These are phyloP conservation scores for Archivesica marissinica DNA, from an alignment of 1,140 invertebrate genomes.

Conservation along the genomic window DNA sequence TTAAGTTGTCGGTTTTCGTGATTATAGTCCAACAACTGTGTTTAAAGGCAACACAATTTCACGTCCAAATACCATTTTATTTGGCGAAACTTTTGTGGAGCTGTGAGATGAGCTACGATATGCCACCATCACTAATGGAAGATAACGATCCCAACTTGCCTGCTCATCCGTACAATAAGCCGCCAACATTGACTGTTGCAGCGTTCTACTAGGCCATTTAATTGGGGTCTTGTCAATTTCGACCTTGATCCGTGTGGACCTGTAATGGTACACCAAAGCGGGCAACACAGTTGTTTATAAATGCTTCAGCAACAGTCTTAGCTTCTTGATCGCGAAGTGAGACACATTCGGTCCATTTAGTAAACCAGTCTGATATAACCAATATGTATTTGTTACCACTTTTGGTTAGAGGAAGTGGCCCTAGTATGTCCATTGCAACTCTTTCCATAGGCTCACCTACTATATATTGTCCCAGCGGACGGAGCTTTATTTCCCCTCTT, in stretches of 20 bases:
- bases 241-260: conserved; percentile 37
- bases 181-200: too few relatives aligned
- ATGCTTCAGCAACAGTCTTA: conserved; percentile 11
- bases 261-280: conserved; percentile 12
- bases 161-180: too few relatives aligned
- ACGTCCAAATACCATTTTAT: too few relatives aligned
- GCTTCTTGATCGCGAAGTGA: conserved; percentile 4
- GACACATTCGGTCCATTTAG: conserved; percentile 32
- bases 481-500: conserved; percentile 5
- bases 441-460: conserved; percentile 27
- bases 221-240: too few relatives aligned
- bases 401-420: conserved; percentile 21
- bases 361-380: conserved; percentile 18
- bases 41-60: too few relatives aligned
- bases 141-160: too few relatives aligned
- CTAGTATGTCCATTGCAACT: conserved; percentile 26
- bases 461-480: background rate
- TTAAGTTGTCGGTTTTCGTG: too few relatives aligned
- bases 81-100: too few relatives aligned
- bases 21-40: too few relatives aligned
- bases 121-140: too few relatives aligned
- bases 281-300: conserved; percentile 23
- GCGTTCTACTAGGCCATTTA: too few relatives aligned
- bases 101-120: too few relatives aligned
- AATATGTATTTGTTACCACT: conserved; percentile 28